These are phyloP conservation scores for Melanostoma mellinum DNA, from an alignment of 2,888 invertebrate species.

Conservation along the genomic window DNA sequence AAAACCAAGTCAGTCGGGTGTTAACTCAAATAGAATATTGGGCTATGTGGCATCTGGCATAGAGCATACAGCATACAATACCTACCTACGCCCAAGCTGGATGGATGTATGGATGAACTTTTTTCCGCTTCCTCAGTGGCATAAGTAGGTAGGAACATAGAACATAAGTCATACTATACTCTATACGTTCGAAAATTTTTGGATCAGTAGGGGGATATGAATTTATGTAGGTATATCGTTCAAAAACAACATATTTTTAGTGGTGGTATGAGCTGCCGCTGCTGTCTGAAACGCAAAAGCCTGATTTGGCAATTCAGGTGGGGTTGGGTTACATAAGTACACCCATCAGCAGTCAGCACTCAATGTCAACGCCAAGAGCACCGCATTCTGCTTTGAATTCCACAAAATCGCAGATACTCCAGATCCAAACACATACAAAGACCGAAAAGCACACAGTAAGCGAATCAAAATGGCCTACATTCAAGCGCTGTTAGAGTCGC, in stretches of 20 bases:
- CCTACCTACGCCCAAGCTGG: conserved; percentile 58
- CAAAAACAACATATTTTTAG: conserved; percentile 44
- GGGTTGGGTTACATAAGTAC: conserved; percentile 19
- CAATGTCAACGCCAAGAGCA: conserved; percentile 30
- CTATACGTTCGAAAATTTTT: conserved; percentile 45
- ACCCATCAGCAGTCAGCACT: conserved; percentile 7
- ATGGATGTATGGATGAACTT: conserved; percentile 9
- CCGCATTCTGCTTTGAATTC: conserved; percentile 34
- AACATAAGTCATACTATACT: conserved; percentile 2
- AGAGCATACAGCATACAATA: no score
- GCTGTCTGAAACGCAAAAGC: conserved; percentile 62
- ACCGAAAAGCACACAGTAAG: conserved; percentile 38
- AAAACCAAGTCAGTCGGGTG: conserved; percentile 76
- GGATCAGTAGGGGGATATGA: conserved; percentile 59
- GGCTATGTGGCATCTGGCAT: conserved; percentile 60
- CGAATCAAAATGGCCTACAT: conserved; percentile 76
- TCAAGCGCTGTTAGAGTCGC: conserved; percentile 52
- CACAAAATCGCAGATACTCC: conserved; percentile 9
- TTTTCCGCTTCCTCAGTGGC: conserved; percentile 20
- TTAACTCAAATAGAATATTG: conserved; percentile 72
- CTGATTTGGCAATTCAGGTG: conserved; percentile 30
- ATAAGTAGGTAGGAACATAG: conserved; percentile 3
- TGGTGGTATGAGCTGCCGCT: conserved; percentile 32
- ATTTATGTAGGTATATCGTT: conserved; percentile 68
- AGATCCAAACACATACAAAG: conserved; percentile 15